Percentiles rank a stretch among this genome's conserved stretches.
These are phyloP conservation scores for Boloria euphrosyne DNA, from an alignment of 2,888 invertebrate species.

Conservation along the genomic window DNA sequence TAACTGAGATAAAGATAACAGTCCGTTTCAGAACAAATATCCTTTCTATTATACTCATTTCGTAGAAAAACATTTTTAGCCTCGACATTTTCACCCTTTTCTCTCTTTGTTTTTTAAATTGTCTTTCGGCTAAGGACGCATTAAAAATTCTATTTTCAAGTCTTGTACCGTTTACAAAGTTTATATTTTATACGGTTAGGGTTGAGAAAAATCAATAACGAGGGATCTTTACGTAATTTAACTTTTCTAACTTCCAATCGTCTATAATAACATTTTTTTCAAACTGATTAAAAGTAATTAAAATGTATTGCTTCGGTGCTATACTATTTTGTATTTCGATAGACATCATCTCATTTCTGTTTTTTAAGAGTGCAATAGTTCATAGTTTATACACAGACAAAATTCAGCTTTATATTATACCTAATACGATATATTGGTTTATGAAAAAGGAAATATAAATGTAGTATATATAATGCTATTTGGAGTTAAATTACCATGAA, in stretches of 20 bases:
- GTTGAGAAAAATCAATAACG: neutral
- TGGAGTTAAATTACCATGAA: too few relatives aligned
- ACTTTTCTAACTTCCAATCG: neutral
- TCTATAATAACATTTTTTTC: too few relatives aligned
- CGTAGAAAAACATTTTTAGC: slow-evolving; percentile 20
- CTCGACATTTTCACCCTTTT: slow-evolving; percentile 10
- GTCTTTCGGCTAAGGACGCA: slow-evolving; percentile 16
- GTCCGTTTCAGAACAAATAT: slow-evolving; percentile 16
- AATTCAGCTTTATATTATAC: too few relatives aligned
- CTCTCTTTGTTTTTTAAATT: slow-evolving; percentile 18
- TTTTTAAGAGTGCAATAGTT: too few relatives aligned
- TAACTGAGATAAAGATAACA: slow-evolving; percentile 14
- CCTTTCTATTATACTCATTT: slow-evolving; percentile 14
- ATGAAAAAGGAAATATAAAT: too few relatives aligned
- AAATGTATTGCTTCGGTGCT: too few relatives aligned
- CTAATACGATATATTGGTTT: too few relatives aligned
- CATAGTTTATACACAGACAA: too few relatives aligned
- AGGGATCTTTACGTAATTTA: neutral
- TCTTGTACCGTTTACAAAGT: slow-evolving; percentile 9
- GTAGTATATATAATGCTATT: too few relatives aligned
- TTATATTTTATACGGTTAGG: slow-evolving; percentile 3
- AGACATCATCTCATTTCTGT: too few relatives aligned
- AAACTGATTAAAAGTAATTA: too few relatives aligned
- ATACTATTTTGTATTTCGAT: too few relatives aligned
- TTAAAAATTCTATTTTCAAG: slow-evolving; percentile 22